phyloP scores from a whole-genome alignment of 2,797 vertebrate species.

The Scolopax rusticola region DNA sequence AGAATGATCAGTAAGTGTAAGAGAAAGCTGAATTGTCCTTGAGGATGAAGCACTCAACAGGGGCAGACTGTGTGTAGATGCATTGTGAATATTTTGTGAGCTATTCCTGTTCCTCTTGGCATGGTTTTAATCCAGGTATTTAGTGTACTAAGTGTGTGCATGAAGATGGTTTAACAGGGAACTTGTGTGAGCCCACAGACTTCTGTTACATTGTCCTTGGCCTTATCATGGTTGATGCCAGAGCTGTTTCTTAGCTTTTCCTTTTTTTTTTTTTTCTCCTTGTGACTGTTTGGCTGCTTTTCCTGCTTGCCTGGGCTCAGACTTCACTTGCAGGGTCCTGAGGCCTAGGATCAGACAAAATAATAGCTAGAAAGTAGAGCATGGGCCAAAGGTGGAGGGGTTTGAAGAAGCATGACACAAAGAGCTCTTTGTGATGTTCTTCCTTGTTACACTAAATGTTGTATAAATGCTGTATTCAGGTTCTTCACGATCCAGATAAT shows the following conservation, averaged over 20 bases:
- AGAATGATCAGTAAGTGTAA: not conserved
- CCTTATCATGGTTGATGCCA: not conserved
- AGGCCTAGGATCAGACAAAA: not conserved
- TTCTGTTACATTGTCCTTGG: not conserved
- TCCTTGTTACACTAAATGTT: not conserved
- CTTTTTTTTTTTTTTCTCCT: not conserved
- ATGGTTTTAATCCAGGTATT: not conserved
- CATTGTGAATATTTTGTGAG: not conserved
- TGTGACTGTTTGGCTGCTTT: not conserved
- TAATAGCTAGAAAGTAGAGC: not conserved
- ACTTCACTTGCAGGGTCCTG: not conserved
- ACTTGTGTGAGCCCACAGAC: not conserved
- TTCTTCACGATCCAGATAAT: not conserved
- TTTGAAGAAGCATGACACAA: not conserved
- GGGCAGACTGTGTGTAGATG: too few species aligned
- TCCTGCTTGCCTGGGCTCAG: not conserved
- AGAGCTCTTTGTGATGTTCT: not conserved
- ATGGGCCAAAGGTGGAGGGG: not conserved
- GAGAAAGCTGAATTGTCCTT: not conserved
- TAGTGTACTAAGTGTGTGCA: not conserved
- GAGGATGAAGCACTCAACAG: rapidly evolving
- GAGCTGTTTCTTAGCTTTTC: not conserved
- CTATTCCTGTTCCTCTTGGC: not conserved
- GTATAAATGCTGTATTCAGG: not conserved
- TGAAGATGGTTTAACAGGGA: not conserved